Evolutionary conservation across 2,888 invertebrate genomes (phyloP), one percentile per base, ranked within the genome.

Genomic region (Drosophila parthenogenetica): DNA sequence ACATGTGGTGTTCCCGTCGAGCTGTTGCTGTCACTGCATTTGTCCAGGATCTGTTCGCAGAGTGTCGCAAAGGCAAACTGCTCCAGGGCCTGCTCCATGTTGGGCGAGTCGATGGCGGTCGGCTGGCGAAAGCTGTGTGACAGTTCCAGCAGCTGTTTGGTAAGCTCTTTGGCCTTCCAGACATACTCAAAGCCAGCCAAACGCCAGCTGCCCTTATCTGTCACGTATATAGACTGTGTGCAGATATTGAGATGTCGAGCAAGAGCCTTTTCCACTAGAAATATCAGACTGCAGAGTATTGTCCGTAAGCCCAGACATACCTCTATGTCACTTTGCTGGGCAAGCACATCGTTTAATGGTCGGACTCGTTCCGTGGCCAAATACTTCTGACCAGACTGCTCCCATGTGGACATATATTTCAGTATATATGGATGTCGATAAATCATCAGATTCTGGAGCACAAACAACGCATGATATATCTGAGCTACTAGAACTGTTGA

Each of bases 371-470:
- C 98, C 1, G 97, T 97, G 2, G 96, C 96, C 68, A 98, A 93
- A 91, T 95, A 95, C 82, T 95, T 94, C 71, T 95, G 95, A 10
- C 95, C 95, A 45, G 95, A 94, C 82, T 96, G 95, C 67, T 95
- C 94, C 95, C 97, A 97, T 2, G 96, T 95, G 22, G 96, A 95
- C 73, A 97, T 94, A 90, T 96, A 98, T 88, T 95, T 95, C 11
- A 98, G 92, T 79, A 98, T 97, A 83, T 95, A 95, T 0, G 98
- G 98, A 93, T 98, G 98, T 0, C 98, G 95, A 91, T 96, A 95
- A 62, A 96, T 94, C 93, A 96, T 95, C 67, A 97, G 93, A 93
- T 96, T 97, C 97, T 98, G 22, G 16, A 25, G n/a, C 25, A 25
- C 17, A 45, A 10, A 25, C 3, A 37, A 17, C 8, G n/a, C 4